Conservation (phyloP, 1,140 invertebrate species). For the Zaprionus vittiger region DNA sequence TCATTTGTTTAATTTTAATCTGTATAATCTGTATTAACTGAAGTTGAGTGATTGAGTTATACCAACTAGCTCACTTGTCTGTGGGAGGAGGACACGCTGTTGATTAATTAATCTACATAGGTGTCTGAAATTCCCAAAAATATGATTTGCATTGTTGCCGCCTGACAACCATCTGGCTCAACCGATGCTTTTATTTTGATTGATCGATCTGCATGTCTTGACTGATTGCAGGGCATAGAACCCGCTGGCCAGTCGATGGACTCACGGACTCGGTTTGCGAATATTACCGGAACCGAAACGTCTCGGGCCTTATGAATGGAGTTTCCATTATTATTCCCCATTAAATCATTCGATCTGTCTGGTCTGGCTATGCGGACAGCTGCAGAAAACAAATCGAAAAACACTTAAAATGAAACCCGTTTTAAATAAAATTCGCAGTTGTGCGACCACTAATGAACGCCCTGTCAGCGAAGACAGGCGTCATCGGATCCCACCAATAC, state of each 20-base stretch:
- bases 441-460: conserved; percentile 30
- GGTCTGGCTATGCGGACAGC: not conserved
- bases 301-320: conserved; percentile 62
- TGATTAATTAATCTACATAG: conserved; percentile 27
- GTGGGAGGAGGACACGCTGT: conserved; percentile 15
- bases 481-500: conserved; percentile 19
- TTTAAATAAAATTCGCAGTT: conserved; percentile 32
- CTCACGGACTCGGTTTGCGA: not conserved
- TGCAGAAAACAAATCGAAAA: not conserved
- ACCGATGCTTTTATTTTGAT: conserved; percentile 45
- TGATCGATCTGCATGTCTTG: conserved; percentile 30
- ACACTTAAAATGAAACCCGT: conserved; percentile 32
- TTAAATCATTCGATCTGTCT: conserved; percentile 20
- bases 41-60: not conserved
- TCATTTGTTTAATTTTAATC: too few relatives aligned
- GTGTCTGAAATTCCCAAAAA: conserved; percentile 26
- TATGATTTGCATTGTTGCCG: conserved; percentile 22
- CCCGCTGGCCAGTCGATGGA: conserved; percentile 17
- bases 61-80: conserved; percentile 1
- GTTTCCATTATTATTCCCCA: conserved; percentile 37
- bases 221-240: conserved; percentile 47
- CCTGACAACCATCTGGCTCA: conserved; percentile 10
- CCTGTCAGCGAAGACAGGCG: conserved; percentile 13
- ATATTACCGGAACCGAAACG: conserved; percentile 33
- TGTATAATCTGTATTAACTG: too few relatives aligned